These are phyloP conservation scores for Odiellus spinosus DNA, from an alignment of 2,888 invertebrate species.

Conservation along the genomic window DNA sequence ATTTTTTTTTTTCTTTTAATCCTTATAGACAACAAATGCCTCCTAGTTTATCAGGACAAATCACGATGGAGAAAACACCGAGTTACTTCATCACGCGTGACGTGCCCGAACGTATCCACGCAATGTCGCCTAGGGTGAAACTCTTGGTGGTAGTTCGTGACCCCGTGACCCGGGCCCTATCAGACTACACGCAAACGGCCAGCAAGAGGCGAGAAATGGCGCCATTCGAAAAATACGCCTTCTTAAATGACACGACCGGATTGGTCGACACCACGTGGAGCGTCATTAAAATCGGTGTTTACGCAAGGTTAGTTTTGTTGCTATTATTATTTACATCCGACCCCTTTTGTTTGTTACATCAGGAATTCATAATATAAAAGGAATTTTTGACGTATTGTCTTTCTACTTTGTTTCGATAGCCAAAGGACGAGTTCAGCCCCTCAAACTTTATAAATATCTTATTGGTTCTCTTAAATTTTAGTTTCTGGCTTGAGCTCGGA, in stretches of 20 bases:
- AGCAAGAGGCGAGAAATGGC: slow-evolving; percentile 58
- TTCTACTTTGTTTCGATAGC: too few relatives aligned
- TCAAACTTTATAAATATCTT: too few relatives aligned
- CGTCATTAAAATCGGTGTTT: slow-evolving; percentile 56
- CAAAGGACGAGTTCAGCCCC: too few relatives aligned
- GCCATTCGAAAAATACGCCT: slow-evolving; percentile 57
- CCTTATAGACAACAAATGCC: slow-evolving; percentile 61
- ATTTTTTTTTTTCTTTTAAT: background rate
- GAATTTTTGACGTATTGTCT: too few relatives aligned
- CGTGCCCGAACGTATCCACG: slow-evolving; percentile 60
- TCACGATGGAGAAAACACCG: slow-evolving; percentile 87
- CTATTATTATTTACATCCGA: too few relatives aligned
- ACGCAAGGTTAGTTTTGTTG: slow-evolving; percentile 41
- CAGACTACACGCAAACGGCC: slow-evolving; percentile 67
- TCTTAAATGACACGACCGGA: slow-evolving; percentile 52
- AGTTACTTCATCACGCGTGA: slow-evolving; percentile 78
- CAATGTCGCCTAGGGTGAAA: slow-evolving; percentile 67
- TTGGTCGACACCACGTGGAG: slow-evolving; percentile 64
- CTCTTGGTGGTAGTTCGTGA: slow-evolving; percentile 73
- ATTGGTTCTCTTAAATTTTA: too few relatives aligned
- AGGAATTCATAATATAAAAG: too few relatives aligned
- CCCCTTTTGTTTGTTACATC: too few relatives aligned
- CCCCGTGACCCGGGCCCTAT: slow-evolving; percentile 76
- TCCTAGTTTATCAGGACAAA: slow-evolving; percentile 60
- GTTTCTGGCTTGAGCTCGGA: too few relatives aligned